These are phyloP conservation scores for Saccostrea echinata DNA, from an alignment of 1,140 invertebrate genomes.

Conservation along the genomic window DNA sequence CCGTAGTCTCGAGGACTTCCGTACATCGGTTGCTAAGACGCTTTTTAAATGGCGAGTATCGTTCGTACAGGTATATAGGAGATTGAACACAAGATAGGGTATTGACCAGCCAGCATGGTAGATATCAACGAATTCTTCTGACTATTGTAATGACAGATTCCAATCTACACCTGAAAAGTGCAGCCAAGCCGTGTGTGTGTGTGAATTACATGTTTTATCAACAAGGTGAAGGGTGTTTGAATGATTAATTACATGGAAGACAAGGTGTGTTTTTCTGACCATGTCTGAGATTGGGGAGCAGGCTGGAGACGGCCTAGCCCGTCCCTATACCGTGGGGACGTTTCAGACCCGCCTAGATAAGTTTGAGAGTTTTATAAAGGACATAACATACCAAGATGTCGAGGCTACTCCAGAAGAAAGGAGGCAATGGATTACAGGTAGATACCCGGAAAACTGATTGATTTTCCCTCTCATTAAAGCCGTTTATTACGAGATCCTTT, in stretches of 20 bases:
- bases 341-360: conserved; percentile 74
- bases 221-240: not conserved
- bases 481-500: not conserved
- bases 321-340: conserved; percentile 74
- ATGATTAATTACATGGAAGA: conserved; percentile 9
- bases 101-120: not conserved
- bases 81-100: not conserved
- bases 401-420: conserved; percentile 75
- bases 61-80: not conserved
- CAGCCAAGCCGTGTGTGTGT: not conserved
- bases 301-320: conserved; percentile 61
- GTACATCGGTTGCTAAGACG: conserved; percentile 41
- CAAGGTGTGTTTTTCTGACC: not conserved
- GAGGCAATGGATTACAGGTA: conserved; percentile 78
- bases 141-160: conserved; percentile 11
- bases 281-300: conserved; percentile 54
- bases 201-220: not conserved
- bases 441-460: not conserved
- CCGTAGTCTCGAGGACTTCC: not conserved
- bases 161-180: not conserved
- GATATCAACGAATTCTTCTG: not conserved
- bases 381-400: conserved; percentile 74
- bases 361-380: conserved; percentile 76
- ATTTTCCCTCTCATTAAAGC: not conserved
- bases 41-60: conserved; percentile 23